These are phyloP conservation scores for Cephalopholis sonnerati DNA, from an alignment of 2,113 vertebrate species.

Conservation along the genomic window DNA sequence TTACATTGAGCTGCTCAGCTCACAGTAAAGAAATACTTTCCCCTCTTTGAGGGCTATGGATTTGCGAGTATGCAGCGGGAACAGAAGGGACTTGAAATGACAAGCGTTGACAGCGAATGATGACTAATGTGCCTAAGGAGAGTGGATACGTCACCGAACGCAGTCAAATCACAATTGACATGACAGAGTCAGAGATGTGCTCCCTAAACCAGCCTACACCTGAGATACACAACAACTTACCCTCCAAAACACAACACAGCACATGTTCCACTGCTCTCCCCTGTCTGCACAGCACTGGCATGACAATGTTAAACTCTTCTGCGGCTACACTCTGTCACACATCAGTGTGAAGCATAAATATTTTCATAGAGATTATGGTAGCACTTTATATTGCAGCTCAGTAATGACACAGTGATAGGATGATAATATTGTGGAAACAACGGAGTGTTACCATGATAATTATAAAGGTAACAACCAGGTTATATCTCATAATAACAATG, in stretches of 20 bases:
- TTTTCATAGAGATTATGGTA: not conserved
- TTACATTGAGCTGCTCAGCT: not conserved
- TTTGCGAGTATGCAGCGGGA: slow-evolving; percentile 25
- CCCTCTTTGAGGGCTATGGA: not conserved
- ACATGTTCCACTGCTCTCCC: not conserved
- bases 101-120: slow-evolving; percentile 59
- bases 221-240: slow-evolving; percentile 26
- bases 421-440: not conserved
- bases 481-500: not conserved
- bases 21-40: slow-evolving; percentile 17
- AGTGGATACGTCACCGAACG: slow-evolving; percentile 35
- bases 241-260: not conserved
- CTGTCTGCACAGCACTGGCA: too few species aligned
- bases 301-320: not conserved
- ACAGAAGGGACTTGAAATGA: slow-evolving; percentile 68
- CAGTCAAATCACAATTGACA: slow-evolving; percentile 49
- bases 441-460: not conserved
- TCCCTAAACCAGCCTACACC: slow-evolving; percentile 33
- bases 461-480: too few species aligned
- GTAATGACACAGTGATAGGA: not conserved
- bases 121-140: slow-evolving; percentile 69
- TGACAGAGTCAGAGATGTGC: slow-evolving; percentile 29
- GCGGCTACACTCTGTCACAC: not conserved
- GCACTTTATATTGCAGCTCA: not conserved
- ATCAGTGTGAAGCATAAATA: not conserved